phyloP scores from a whole-genome alignment of 2,113 vertebrate species.

The Chunga burmeisteri region DNA sequence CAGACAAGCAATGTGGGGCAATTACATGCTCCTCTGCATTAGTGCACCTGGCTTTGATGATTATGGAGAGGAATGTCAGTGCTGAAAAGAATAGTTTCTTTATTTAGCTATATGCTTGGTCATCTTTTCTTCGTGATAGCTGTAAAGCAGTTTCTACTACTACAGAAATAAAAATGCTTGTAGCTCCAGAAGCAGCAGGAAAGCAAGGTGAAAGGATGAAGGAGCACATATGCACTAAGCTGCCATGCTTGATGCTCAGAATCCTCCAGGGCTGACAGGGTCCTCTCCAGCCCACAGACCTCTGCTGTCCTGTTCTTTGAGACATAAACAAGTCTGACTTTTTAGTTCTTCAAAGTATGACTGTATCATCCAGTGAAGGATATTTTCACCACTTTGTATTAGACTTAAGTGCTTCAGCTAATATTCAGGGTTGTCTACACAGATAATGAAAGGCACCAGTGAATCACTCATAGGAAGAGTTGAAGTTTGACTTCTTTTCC shows the following conservation, averaged over 20 bases:
- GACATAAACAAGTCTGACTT: background rate
- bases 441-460: background rate
- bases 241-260: background rate
- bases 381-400: background rate
- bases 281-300: background rate
- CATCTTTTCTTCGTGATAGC: background rate
- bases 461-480: background rate
- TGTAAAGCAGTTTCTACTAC: background rate
- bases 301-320: rapidly evolving
- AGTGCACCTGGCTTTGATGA: background rate
- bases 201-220: background rate
- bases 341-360: background rate
- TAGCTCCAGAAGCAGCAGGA: background rate
- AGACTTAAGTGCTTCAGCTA: background rate
- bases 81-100: background rate
- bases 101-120: background rate
- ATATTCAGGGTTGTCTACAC: background rate
- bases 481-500: background rate
- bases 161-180: background rate
- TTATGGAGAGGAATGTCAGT: background rate
- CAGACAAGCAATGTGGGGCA: background rate
- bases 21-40: background rate
- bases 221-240: background rate
- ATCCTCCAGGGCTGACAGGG: background rate
- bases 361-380: background rate